Conservation (phyloP, 1,140 invertebrate genomes). For the Dendroctonus valens region DNA sequence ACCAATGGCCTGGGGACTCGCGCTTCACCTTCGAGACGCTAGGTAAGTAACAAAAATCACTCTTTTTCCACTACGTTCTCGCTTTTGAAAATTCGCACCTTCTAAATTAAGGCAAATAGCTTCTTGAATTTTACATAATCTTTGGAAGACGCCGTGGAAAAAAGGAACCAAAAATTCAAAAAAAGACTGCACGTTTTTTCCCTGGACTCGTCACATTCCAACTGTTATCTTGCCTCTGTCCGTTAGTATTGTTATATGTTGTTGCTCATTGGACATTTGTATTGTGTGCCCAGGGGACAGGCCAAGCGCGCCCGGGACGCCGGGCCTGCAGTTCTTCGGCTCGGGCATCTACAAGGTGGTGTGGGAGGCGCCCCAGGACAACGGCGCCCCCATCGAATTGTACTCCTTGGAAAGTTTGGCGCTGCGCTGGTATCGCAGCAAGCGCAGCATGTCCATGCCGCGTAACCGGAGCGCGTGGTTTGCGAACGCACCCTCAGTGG, state of each 20-base stretch:
- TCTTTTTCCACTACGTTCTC: no score
- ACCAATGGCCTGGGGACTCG: slow-evolving; percentile 66
- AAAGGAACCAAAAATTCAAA: no score
- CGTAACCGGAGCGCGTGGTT: slow-evolving; percentile 43
- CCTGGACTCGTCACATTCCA: no score
- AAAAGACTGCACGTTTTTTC: no score
- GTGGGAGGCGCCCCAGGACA: slow-evolving; percentile 68
- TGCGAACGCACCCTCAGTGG: slow-evolving; percentile 47
- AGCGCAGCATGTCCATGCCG: slow-evolving; percentile 32
- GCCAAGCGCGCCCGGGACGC: slow-evolving; percentile 66
- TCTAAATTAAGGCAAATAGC: no score
- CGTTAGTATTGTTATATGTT: no score
- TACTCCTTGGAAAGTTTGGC: slow-evolving; percentile 61
- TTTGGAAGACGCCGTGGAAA: slow-evolving; percentile 4
- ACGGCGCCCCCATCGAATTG: slow-evolving; percentile 61
- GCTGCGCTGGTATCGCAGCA: slow-evolving; percentile 42
- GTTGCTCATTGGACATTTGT: no score
- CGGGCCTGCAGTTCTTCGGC: slow-evolving; percentile 61
- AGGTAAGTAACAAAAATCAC: no score
- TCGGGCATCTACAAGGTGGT: slow-evolving; percentile 68
- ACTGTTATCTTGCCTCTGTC: no score
- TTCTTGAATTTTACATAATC: no score
- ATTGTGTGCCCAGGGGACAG: slow-evolving; percentile 55
- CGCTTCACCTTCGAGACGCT: slow-evolving; percentile 73
- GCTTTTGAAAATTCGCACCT: no score